These are phyloP conservation scores for Microplitis demolitor DNA, from an alignment of 1,140 invertebrate species.

Conservation along the genomic window DNA sequence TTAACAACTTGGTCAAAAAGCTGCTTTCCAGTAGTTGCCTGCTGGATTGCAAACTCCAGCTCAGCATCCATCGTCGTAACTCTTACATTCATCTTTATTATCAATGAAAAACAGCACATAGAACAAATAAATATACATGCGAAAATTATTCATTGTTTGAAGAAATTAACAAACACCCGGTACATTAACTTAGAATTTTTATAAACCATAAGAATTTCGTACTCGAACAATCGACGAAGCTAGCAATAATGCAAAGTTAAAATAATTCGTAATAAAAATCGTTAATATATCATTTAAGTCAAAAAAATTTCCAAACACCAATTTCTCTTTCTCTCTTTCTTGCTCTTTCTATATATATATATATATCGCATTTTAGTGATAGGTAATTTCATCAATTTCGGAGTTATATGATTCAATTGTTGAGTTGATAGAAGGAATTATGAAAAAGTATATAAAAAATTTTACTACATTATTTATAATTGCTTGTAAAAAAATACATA, in stretches of 20 bases:
- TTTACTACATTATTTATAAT: no score
- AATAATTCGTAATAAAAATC: not conserved
- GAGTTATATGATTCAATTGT: no score
- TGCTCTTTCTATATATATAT: no score
- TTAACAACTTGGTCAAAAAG: constrained; percentile 99
- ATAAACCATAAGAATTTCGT: not conserved
- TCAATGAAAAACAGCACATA: constrained; percentile 14
- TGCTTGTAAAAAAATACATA: not conserved
- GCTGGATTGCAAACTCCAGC: constrained; percentile 99
- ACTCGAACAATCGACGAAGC: not conserved
- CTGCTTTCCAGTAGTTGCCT: constrained; percentile 98
- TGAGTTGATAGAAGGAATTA: no score
- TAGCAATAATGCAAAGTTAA: not conserved
- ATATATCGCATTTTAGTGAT: no score
- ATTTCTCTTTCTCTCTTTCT: no score
- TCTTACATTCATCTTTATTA: constrained; percentile 89
- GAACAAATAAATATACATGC: constrained; percentile 23
- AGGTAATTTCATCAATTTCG: no score
- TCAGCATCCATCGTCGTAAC: constrained; percentile 99
- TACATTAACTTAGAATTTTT: not conserved
- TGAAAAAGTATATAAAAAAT: no score
- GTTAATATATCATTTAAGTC: not conserved
- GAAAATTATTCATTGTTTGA: constrained; percentile 3
- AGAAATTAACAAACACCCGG: not conserved
- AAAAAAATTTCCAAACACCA: not conserved